Evolutionary conservation across 92 coral and sea anemone genomes (phyloP).

Genomic region (Zoanthus sociatus): DNA sequence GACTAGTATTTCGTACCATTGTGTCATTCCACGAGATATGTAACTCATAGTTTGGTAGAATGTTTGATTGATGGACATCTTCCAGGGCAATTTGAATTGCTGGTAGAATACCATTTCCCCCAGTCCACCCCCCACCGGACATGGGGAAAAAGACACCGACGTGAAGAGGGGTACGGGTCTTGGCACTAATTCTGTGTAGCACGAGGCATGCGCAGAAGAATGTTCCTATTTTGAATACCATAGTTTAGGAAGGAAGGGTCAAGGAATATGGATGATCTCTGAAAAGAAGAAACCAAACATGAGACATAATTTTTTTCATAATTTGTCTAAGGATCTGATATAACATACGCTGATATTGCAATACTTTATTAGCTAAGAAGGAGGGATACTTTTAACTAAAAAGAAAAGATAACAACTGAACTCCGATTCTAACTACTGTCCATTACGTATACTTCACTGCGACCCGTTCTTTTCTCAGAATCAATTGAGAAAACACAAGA

Average conservation of each 20-base stretch:
- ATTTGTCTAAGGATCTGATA: no score
- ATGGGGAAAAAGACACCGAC: slow-evolving; percentile 85
- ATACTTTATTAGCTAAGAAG: no score
- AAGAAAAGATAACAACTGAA: no score
- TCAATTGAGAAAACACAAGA: no score
- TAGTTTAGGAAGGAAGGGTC: neutral
- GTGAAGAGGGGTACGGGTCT: slow-evolving; percentile 77
- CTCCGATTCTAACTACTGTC: no score
- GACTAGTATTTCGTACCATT: slow-evolving; percentile 46
- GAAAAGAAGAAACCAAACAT: neutral
- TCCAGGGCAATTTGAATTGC: slow-evolving; percentile 84
- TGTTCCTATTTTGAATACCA: neutral
- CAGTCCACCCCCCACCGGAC: slow-evolving; percentile 85
- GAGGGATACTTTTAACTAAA: no score
- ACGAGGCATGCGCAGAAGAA: slow-evolving; percentile 36
- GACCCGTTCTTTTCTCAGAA: no score
- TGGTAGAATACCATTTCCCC: slow-evolving; percentile 84
- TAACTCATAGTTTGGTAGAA: slow-evolving; percentile 73
- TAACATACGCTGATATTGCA: no score
- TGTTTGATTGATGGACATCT: slow-evolving; percentile 71
- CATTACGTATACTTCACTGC: no score
- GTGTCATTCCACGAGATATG: slow-evolving; percentile 87
- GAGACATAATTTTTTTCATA: no score
- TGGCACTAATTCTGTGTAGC: slow-evolving; percentile 37
- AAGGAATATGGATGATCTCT: neutral